These are phyloP conservation scores for Platichthys flesus DNA, from an alignment of 2,113 vertebrate species.

Conservation along the genomic window DNA sequence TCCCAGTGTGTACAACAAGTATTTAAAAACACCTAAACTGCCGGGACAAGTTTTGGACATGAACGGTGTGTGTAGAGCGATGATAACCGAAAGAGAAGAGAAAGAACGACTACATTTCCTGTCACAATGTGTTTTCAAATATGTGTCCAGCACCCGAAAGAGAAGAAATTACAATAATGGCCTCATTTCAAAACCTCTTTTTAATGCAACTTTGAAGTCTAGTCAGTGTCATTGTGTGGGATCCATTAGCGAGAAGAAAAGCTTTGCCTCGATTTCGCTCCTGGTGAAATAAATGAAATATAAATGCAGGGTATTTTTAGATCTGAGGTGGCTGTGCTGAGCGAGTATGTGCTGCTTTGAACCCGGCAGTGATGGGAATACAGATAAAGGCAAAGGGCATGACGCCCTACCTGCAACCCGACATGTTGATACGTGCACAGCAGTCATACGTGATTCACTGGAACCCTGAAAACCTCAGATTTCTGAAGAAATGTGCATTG, in stretches of 20 bases:
- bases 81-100: background rate
- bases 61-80: background rate
- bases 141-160: conserved; percentile 7
- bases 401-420: conserved; percentile 7
- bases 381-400: conserved; percentile 29
- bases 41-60: conserved; percentile 2
- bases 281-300: conserved; percentile 52
- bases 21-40: background rate
- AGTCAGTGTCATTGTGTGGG: conserved; percentile 51
- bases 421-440: background rate
- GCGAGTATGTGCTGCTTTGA: conserved; percentile 35
- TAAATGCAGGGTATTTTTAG: conserved; percentile 60
- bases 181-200: conserved; percentile 55
- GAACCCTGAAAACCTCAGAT: too few relatives aligned
- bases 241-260: conserved; percentile 57
- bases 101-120: background rate
- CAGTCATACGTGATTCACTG: background rate
- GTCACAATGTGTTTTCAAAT: conserved; percentile 5
- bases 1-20: conserved; percentile 12
- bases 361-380: conserved; percentile 12
- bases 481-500: too few relatives aligned
- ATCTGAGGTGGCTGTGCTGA: conserved; percentile 28
- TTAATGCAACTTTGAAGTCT: conserved; percentile 59
- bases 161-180: conserved; percentile 42
- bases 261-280: conserved; percentile 43